Base-by-base conservation (phyloP, 2,113 vertebrate genomes). In the Mesitornis unicolor region DNA sequence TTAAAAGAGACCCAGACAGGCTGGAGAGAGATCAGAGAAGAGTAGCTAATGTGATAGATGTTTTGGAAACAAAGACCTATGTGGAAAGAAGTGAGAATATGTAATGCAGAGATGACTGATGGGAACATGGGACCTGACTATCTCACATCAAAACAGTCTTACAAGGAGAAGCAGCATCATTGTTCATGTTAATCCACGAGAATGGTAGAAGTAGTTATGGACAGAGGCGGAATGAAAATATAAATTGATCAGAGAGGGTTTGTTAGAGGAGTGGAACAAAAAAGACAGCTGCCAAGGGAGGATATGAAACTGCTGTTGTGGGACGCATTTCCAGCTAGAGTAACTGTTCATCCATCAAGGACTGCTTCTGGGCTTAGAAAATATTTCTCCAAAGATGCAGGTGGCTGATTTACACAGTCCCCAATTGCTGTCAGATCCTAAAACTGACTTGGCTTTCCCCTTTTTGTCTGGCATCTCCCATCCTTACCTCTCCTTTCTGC, bases 21-120 rank as follows among this genome's bases (percentile, higher is more conserved):
- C 53, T 96, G 93, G 88, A 91, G 38, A 71, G 42, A 79, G 51
- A 95, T 95, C 80, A 97, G 89, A 97, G 88, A 12, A 84, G 26
- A 92, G 31, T 31, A 91, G 43, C 13, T 85, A 69, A 86, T 78
- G 63, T 89, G 90, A 90, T 40, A 84, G 74, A 81, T 78, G 38
- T 83, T 93, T 94, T 96, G 86, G 78, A 95, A 93, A 86, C 5
- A 11, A 84, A 90, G 85, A 61, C 36, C 63, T 92, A 45, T 40
- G 33, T 75, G 84, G 78, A 89, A 94, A 95, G 59, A 86, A 90
- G 69, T 28, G 33, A 91, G 53, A 89, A 80, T 86, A 84, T 79
- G 71, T 87, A 88, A 91, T 48, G 29, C 51, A 88, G 71, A 69
- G 45, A 76, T 85, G 87, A 95, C 74, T 82, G 91, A 93, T 89